Evolutionary conservation across 2,888 invertebrate genomes (phyloP).

Genomic region (Lingula anatina): DNA sequence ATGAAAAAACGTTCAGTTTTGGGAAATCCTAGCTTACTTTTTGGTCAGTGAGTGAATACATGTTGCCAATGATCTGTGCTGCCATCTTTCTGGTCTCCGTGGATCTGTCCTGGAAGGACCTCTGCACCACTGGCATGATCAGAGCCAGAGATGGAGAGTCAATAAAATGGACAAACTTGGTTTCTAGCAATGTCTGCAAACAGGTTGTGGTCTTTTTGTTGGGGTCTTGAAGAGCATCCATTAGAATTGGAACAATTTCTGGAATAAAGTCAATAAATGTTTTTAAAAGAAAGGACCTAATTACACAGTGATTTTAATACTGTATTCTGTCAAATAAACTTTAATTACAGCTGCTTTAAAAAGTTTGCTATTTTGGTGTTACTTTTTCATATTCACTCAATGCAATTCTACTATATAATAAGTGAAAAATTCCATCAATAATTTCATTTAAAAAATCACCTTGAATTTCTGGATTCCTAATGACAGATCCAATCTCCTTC

Average conservation of each 20-base stretch:
- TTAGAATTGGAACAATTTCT: conserved; percentile 58
- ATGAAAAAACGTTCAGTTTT: too few species aligned
- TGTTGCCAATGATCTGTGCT: conserved; percentile 98
- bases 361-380: too few species aligned
- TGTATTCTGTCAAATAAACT: too few species aligned
- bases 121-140: conserved; percentile 98
- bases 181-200: conserved; percentile 71
- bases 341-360: too few species aligned
- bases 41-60: conserved; percentile 98
- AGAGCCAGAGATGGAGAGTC: conserved; percentile 97
- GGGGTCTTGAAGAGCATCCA: conserved; percentile 92
- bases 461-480: conserved; percentile 91
- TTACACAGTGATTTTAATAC: too few species aligned
- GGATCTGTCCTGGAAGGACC: conserved; percentile 95
- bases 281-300: too few species aligned
- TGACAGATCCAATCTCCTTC: conserved; percentile 93
- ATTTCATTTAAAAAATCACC: conserved; percentile 19
- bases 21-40: too few species aligned
- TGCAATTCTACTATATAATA: too few species aligned
- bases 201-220: conserved; percentile 89
- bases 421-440: too few species aligned
- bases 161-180: conserved; percentile 95
- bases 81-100: conserved; percentile 99
- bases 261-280: conserved; percentile 3
- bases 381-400: too few species aligned